Evolutionary conservation across 2,888 invertebrate genomes (phyloP), one percentile per base, ranked within the genome.

Genomic region (Drosophila leonis): DNA sequence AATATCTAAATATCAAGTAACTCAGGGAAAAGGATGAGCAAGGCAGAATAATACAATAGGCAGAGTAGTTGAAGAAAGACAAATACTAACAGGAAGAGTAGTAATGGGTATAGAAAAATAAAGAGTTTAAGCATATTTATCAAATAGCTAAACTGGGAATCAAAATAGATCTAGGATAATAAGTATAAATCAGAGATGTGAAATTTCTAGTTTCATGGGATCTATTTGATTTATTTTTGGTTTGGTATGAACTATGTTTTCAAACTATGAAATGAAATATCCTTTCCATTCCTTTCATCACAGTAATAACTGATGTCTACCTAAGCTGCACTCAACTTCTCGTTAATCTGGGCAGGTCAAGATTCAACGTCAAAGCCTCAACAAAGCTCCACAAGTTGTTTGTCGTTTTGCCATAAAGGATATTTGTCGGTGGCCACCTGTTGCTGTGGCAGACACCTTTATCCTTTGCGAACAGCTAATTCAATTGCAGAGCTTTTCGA

Each of bases 331-430:
- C 42, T 13, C 13, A 7, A 24, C 24, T 3, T 15, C n/a, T 5
- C 15, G n/a, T 10, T n/a, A 29, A 33, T 52, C 35, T 27, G 29
- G 54, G 24, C 52, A 37, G 35, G n/a, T n/a, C n/a, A n/a, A n/a
- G n/a, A n/a, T n/a, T 24, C 37, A 54, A 12, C 31, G 6, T 2
- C 12, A 49, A 12, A 20, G 31, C 18, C 49, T 18, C 31, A 49
- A 49, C 31, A 35, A 39, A 24, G 62, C 56, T 35, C 76, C 13
- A 77, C 80, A 54, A 29, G 54, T 54, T 27, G 54, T 13, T 31
- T 0, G 7, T n/a, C 12, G n/a, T 27, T 49, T 29, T 56, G 78
- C 80, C 31, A 78, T 80, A 80, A 78, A 80, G 76, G 76, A 77
- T 37, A 76, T 76, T 75, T 61, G 27, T 9, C 31, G 15, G 39